phyloP scores from a whole-genome alignment of 1,140 invertebrate genomes.

The Plodia interpunctella region DNA sequence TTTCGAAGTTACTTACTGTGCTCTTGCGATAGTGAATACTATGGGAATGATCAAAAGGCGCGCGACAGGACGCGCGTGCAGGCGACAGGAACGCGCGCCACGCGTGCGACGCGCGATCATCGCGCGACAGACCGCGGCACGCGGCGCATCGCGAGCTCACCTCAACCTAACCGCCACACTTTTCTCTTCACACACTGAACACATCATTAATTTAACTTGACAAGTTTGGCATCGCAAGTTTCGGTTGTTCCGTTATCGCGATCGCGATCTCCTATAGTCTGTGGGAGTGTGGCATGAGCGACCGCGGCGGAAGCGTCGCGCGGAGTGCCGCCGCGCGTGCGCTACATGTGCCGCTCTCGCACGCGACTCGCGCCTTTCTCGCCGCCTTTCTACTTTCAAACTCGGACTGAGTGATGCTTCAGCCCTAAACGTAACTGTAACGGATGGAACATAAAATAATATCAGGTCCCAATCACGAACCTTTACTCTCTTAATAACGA shows the following conservation, averaged over 20 bases:
- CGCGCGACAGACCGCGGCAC: slow-evolving; percentile 41
- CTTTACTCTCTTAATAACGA: not conserved
- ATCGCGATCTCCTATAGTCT: slow-evolving; percentile 31
- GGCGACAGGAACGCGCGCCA: slow-evolving; percentile 32
- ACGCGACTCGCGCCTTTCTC: slow-evolving; percentile 22
- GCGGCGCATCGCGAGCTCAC: slow-evolving; percentile 55
- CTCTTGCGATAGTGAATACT: slow-evolving; percentile 38
- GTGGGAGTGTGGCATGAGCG: slow-evolving; percentile 38
- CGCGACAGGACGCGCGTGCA: slow-evolving; percentile 38
- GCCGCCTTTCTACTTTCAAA: slow-evolving; percentile 17
- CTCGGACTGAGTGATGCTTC: not conserved
- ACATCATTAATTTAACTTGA: slow-evolving; percentile 3
- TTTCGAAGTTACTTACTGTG: slow-evolving; percentile 48
- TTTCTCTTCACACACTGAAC: slow-evolving; percentile 4
- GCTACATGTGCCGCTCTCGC: slow-evolving; percentile 31
- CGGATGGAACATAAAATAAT: slow-evolving; percentile 1
- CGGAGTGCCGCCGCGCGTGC: slow-evolving; percentile 70
- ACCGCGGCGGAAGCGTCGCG: slow-evolving; percentile 45
- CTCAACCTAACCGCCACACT: slow-evolving; percentile 20
- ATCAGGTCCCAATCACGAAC: not conserved
- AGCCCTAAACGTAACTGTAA: not conserved
- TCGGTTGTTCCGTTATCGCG: slow-evolving; percentile 27
- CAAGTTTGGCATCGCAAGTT: slow-evolving; percentile 14
- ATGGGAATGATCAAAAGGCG: slow-evolving; percentile 33
- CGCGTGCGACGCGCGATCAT: slow-evolving; percentile 58